Conservation (phyloP, 2,113 vertebrate species). For the Eidolon helvum region DNA sequence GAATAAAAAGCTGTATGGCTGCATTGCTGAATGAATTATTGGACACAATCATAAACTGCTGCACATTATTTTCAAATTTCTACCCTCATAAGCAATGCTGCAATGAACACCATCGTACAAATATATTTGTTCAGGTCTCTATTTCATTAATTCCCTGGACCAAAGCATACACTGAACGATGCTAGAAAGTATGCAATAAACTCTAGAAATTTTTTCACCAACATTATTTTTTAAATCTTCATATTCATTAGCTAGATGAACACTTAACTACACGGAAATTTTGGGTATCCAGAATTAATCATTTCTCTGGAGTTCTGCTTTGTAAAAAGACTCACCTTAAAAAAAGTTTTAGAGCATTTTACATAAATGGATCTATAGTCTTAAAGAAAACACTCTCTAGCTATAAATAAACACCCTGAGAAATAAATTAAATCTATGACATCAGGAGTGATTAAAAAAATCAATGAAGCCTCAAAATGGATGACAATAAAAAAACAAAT, state of each 20-base stretch:
- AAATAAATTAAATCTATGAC: neutral
- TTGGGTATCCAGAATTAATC: neutral
- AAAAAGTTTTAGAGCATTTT: constrained; percentile 4
- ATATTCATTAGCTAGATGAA: neutral
- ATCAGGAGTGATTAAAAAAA: neutral
- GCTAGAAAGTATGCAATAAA: neutral
- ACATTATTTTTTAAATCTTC: neutral
- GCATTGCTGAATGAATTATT: neutral
- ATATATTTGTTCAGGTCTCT: neutral
- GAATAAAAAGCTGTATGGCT: neutral
- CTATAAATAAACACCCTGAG: neutral
- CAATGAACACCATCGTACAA: neutral
- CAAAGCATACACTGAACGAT: neutral
- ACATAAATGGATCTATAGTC: neutral
- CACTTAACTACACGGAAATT: neutral
- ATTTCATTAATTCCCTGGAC: neutral
- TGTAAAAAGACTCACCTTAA: neutral
- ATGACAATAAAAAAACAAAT: neutral
- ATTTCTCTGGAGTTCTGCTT: constrained; percentile 14
- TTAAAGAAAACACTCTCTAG: neutral
- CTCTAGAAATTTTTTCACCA: neutral
- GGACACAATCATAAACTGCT: neutral
- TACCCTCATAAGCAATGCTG: neutral
- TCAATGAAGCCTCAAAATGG: neutral
- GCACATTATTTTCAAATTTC: neutral